Base-by-base conservation (phyloP, 1,140 invertebrate species). In the Brachionus manjavacas region DNA sequence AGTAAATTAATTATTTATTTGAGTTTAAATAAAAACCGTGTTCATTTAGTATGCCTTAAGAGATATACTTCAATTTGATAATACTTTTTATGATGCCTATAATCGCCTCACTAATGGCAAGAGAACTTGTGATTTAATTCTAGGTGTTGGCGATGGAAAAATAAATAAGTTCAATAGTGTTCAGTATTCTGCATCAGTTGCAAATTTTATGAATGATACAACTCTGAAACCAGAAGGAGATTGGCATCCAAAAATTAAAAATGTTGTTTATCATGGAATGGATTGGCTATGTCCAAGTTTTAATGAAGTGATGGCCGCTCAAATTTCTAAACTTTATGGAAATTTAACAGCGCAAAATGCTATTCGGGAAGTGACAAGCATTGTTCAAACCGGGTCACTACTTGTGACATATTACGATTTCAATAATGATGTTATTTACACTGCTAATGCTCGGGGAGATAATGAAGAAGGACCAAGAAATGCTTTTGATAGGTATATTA, bases 81-180 rank as follows among this genome's bases (percentile, higher is more conserved):
- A 78, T 4, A 86, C 86, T 9, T 83, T 88, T 16, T 76, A 86
- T 39, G 86, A 87, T 60, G 85, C 86, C 1, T 78, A 85, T 20
- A 84, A 86, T 3, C 79, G 87, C 43, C 85, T 88, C 1, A 41
- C 85, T 0, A 85, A 86, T n/a, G 81, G 85, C 1, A 74, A 74
- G 25, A 70, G 87, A 35, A 88, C 87, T 4, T 88, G 87, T 85
- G 85, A 88, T 66, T 85, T 88, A 23, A 87, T 88, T 52, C 79
- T 88, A 0, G 87, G 87, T 28, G 87, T 88, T 9, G 87, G 87
- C 4, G 87, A 88, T 83, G 87, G 85, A 16, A 88, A 88, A 86
- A 84, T 81, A 4, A 66, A 76, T 11, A 39, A 85, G 43, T 87
- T 87, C 84, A 72, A 86, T 39, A 85, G 86, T 23, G 83, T 88